Base-by-base conservation (phyloP, 2,888 invertebrate genomes). In the Colostygia pectinataria region DNA sequence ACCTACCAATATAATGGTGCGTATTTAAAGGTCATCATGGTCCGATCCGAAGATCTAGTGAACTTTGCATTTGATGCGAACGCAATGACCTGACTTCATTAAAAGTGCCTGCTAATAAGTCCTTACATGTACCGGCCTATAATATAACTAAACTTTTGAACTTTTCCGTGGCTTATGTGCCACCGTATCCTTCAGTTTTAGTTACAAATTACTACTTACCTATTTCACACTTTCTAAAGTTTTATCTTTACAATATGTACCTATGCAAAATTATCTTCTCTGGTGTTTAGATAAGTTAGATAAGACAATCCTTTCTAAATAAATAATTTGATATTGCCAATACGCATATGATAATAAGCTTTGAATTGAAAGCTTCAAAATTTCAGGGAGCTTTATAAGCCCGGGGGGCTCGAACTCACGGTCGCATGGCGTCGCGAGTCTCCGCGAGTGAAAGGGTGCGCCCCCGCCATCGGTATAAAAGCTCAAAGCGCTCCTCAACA, bases 401-500 rank as follows among this genome's bases (percentile, higher is more conserved):
- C 81, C 75, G 64, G 64, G n/a, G 81, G 84, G 84, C 80, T 69
- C 65, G 59, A 68, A 63, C 64, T 81, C 83, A 85, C 57, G 86
- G 86, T 64, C 85, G 55, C 55, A 47, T 63, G 72, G 68, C 74
- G 74, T 75, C 68, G 63, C 57, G 57, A 65, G 59, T 61, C 68
- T 62, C 48, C 59, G 59, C 53, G 58, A 81, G 88, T 88, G 88
- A 88, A 88, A 88, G 88, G 88, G 86, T 86, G 80, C 77, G 73
- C 79, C 83, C 77, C 82, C 68, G 73, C 71, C 56, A 53, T 49
- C 51, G 55, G 63, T 89, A 88, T 89, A 89, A 72, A 89, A 89
- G 81, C 83, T 80, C 64, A 64, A 68, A 72, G 61, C 75, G 64
- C 63, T 79, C 63, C 71, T 78, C 75, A 68, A 62, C 69, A 71